Evolutionary conservation across 2,113 vertebrate genomes (phyloP), one percentile per base, ranked within the genome.

Genomic region (Pelodiscus sinensis): DNA sequence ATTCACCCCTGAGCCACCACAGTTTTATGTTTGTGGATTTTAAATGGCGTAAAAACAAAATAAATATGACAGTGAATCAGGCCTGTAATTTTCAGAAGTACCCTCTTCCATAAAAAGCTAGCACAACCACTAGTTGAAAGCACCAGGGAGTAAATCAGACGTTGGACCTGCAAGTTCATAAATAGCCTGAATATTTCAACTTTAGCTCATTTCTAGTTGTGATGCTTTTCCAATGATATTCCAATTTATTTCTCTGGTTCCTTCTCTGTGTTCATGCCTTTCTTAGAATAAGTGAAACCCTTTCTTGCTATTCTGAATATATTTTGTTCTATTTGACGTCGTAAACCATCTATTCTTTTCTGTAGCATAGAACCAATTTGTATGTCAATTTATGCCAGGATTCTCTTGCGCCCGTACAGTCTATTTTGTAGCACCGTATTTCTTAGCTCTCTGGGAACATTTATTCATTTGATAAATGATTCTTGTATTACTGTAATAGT

Each of bases 251-350:
- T n/a, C n/a, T 85, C 85, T 81, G 51, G 90, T 93, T 83, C 77
- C 82, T 85, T 58, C 68, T 87, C 85, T 15, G n/a, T 80, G 56
- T 52, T 77, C 29, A 82, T 13, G 75, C 15, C 38, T 62, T 57
- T 81, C 44, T 85, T 86, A 31, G n/a, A 90, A 35, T 77, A 85
- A 87, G 4, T 5, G 78, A n/a, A 85, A 82, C 87, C 75, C 79
- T 91, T 27, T 50, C 71, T 75, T n/a, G 73, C 93, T 87, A 90
- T 24, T 88, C 44, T 85, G 60, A 85, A 71, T 60, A 82, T 56
- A 86, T 90, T 79, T 87, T 65, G 68, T 81, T 86, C 79, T 83
- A 80, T 90, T 58, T 90, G 82, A 44, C 88, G 52, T 79, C 85
- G 52, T 15, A 92, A 88, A 80, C 80, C 51, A n/a, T n/a, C 16